Base-by-base conservation (phyloP, 2,888 invertebrate species). In the Anticlea derivata region DNA sequence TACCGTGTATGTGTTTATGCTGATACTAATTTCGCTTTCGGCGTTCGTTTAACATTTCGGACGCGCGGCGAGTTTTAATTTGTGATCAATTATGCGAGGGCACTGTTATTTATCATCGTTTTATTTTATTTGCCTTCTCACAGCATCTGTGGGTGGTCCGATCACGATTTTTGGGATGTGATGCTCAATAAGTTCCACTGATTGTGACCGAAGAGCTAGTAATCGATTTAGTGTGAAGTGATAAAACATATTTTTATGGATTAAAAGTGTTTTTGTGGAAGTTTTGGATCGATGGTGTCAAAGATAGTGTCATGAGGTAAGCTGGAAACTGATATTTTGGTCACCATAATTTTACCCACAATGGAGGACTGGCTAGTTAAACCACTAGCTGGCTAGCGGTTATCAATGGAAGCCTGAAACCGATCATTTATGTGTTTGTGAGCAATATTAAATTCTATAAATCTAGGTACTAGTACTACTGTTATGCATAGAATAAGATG, bases 11-110 rank as follows among this genome's bases (percentile, higher is more conserved):
- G 39, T 43, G 44, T 47, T 44, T 63, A 71, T 68, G 71, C 73
- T 73, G 72, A 78, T 74, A 81, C 82, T 78, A 83, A 86, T 84
- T 87, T 86, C 70, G 87, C 85, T 86, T 80, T 83, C 85, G 85
- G 86, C 77, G 78, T 79, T 66, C 83, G 80, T 83, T 85, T 81
- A 87, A 86, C 83, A 78, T 87, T 86, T 83, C 78, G 86, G 84
- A 82, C 87, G 84, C 84, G 83, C 79, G 76, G 78, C 85, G 81
- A 83, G 83, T 89, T 89, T 90, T 89, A 90, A 90, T 89, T 90
- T 89, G 90, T 89, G 87, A 88, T 89, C 90, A 90, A 90, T 89
- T 89, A 90, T 90, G 87, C 88, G 85, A 81, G 82, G 79, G 83
- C 85, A 80, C 83, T 83, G 86, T 89, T 88, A 87, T 89, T 88